phyloP scores from a whole-genome alignment of 2,797 vertebrate species.

The Syndactyla subalaris region DNA sequence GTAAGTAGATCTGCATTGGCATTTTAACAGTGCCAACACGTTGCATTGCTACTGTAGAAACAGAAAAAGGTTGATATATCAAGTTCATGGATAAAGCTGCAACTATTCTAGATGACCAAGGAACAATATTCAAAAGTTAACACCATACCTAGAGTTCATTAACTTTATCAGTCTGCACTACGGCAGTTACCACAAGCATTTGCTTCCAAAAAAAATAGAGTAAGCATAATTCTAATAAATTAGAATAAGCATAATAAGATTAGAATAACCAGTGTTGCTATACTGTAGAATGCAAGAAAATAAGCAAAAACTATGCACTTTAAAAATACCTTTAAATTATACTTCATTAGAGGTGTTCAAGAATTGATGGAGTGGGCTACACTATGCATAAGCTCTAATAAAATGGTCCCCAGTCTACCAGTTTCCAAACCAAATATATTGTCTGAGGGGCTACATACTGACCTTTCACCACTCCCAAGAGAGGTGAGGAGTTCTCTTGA shows the following conservation, averaged over 20 bases:
- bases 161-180: neutral
- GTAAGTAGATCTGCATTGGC: neutral
- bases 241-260: neutral
- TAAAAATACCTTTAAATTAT: neutral
- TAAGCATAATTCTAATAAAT: neutral
- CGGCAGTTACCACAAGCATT: neutral
- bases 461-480: slow-evolving; percentile 93
- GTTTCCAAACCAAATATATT: neutral
- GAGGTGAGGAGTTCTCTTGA: slow-evolving; percentile 87
- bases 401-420: neutral
- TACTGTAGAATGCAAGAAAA: neutral
- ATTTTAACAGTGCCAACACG: neutral
- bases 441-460: slow-evolving; percentile 62
- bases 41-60: neutral
- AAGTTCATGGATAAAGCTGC: neutral
- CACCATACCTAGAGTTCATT: neutral
- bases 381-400: neutral
- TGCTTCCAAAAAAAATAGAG: neutral
- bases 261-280: neutral
- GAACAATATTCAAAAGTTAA: neutral
- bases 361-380: neutral
- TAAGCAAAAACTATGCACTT: neutral
- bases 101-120: neutral
- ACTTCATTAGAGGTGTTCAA: neutral
- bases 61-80: neutral